Evolutionary conservation across 37 sponge, comb jelly and placozoan species (phyloP), one percentile per base, ranked within the genome.

Genomic region (Halichondria panicea): DNA sequence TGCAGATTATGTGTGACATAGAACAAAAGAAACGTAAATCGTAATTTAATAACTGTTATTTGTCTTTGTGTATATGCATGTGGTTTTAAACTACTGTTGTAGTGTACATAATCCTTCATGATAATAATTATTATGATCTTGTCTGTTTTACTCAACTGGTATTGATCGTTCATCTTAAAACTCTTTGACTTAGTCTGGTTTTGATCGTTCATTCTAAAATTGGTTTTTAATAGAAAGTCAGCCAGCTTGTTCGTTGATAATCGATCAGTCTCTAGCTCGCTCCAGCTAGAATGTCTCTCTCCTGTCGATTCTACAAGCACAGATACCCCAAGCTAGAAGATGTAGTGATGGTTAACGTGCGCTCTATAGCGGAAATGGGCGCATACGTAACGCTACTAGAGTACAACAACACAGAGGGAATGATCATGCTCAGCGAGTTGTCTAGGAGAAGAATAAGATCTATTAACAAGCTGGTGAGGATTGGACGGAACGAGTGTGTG

Each of bases 281-380:
- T n/a, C n/a, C n/a, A n/a, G 52, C 15, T 18, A 48, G 25, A 46
- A 79, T 79, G 80, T 35, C 80, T 39, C 60, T 69, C 36, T 79
- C 80, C n/a, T 79, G 80, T 70, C 39, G 80, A 32, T 79, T 68
- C 61, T 79, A 79, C 80, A 68, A 79, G 60, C 80, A 92, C 53
- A 87, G 68, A 46, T 95, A 85, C 58, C 99, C 99, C 22, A 93
- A 98, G 70, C 88, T 92, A 65, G 99, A 98, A 45, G 96, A 98
- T 36, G 96, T 98, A 41, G 99, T 98, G 72, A 95, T 98, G 99
- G 99, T 92, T 13, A 98, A 92, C 45, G 99, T 98, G 19, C 84
- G 85, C 58, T 87, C 90, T 59, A 95, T 98, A 7, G 93, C 93
- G 4, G 96, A 98, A 67, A 92, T 98, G 93, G 99, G 99, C 9